Evolutionary conservation across 2,113 vertebrate genomes (phyloP).

Genomic region (Ramphastos sulfuratus): DNA sequence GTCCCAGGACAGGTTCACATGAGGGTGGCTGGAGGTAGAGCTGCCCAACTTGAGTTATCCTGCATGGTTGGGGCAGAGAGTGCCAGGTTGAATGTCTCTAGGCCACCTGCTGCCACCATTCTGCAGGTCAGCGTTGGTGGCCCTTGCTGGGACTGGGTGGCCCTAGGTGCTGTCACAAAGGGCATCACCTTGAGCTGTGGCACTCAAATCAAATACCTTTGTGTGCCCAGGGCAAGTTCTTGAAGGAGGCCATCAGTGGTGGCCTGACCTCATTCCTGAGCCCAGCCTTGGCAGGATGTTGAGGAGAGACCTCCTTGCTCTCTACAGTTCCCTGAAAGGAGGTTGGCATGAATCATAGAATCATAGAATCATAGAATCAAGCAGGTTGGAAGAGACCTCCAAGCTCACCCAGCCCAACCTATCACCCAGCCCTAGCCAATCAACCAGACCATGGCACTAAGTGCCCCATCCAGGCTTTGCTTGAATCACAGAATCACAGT

Average conservation of each 20-base stretch:
- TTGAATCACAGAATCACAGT: too few relatives aligned
- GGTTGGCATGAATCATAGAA: too few relatives aligned
- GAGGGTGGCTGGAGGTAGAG: neutral
- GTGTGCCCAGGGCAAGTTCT: neutral
- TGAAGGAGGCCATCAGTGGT: fast-evolving
- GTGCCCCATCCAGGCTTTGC: too few relatives aligned
- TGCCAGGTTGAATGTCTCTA: fast-evolving
- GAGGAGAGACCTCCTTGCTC: neutral
- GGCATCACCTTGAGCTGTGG: fast-evolving
- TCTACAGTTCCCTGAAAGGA: too few relatives aligned
- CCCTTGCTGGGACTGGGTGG: neutral
- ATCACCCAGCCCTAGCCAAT: too few relatives aligned
- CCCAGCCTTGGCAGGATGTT: neutral
- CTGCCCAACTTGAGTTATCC: neutral
- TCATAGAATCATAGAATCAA: too few relatives aligned
- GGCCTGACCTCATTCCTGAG: fast-evolving
- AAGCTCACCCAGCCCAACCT: too few relatives aligned
- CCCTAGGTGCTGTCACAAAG: fast-evolving
- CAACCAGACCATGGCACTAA: too few relatives aligned
- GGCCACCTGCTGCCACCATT: neutral
- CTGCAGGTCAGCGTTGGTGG: too few relatives aligned
- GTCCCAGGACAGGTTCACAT: fast-evolving
- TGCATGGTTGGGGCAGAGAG: neutral
- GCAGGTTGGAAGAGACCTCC: too few relatives aligned
- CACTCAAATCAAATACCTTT: neutral